phyloP scores from a whole-genome alignment of 2,888 invertebrate genomes.

The Epicampocera succincta region DNA sequence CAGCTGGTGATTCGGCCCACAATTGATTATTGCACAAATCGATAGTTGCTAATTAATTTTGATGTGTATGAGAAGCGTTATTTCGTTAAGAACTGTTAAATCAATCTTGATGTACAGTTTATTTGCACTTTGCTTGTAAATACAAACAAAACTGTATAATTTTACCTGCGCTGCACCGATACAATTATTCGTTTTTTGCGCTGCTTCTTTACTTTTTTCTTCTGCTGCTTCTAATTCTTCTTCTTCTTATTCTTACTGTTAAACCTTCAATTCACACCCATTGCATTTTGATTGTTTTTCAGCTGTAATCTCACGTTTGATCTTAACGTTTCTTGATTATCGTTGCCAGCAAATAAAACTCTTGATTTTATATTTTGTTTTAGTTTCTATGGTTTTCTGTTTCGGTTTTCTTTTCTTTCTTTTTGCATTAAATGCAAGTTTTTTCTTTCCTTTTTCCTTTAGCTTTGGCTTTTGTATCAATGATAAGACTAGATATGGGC shows the following conservation, averaged over 20 bases:
- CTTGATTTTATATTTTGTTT: slow-evolving; percentile 19
- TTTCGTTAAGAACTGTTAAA: slow-evolving; percentile 48
- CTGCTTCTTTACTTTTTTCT: too few relatives aligned
- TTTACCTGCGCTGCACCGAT: slow-evolving; percentile 12
- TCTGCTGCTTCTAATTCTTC: too few relatives aligned
- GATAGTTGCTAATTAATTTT: background rate
- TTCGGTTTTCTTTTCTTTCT: background rate
- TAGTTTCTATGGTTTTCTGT: too few relatives aligned
- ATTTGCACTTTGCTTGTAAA: background rate
- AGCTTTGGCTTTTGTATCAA: background rate
- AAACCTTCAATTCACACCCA: slow-evolving; percentile 68
- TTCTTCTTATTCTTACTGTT: slow-evolving; percentile 35
- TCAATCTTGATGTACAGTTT: slow-evolving; percentile 38
- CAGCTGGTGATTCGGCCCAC: too few relatives aligned
- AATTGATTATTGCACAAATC: background rate
- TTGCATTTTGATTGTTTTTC: slow-evolving; percentile 57
- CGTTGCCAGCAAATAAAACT: slow-evolving; percentile 45
- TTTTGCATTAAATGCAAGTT: background rate
- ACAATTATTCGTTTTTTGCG: slow-evolving; percentile 9
- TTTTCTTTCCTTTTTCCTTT: slow-evolving; percentile 12
- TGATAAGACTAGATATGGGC: slow-evolving; percentile 60
- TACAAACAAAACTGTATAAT: slow-evolving; percentile 29
- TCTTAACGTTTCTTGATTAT: slow-evolving; percentile 68
- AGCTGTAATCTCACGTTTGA: slow-evolving; percentile 67
- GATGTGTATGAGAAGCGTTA: background rate